phyloP scores from a whole-genome alignment of 2,888 invertebrate species.

The Coelinius sp. region DNA sequence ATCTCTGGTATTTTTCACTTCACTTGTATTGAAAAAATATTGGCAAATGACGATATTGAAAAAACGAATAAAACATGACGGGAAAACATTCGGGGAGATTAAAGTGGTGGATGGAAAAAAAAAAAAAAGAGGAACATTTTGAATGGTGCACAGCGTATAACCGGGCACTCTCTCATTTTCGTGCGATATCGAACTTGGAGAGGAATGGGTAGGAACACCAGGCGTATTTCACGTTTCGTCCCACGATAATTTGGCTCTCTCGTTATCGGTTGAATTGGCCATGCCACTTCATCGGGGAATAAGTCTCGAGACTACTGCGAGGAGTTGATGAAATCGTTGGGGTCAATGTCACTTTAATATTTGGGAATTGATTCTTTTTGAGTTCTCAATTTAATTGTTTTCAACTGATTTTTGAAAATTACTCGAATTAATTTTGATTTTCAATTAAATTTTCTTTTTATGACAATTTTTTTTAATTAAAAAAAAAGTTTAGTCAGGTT shows the following conservation, averaged over 20 bases:
- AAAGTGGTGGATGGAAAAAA: slow-evolving; percentile 9
- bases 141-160: slow-evolving; percentile 4
- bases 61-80: background rate
- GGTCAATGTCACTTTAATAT: slow-evolving; percentile 32
- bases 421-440: too few species aligned
- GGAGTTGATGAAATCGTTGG: background rate
- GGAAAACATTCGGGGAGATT: background rate
- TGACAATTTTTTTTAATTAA: too few species aligned
- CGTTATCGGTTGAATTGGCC: slow-evolving; percentile 57
- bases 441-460: too few species aligned
- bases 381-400: background rate
- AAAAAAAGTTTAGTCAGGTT: too few species aligned
- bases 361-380: background rate
- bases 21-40: background rate
- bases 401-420: too few species aligned
- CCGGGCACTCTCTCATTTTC: slow-evolving; percentile 3
- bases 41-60: background rate
- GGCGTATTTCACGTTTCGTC: slow-evolving; percentile 45
- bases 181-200: slow-evolving; percentile 40
- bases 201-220: slow-evolving; percentile 43
- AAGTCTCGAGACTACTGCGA: background rate
- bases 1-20: slow-evolving; percentile 14
- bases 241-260: slow-evolving; percentile 58
- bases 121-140: background rate
- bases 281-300: slow-evolving; percentile 16